These are phyloP conservation scores for Cetonia aurata DNA, from an alignment of 2,888 invertebrate species.

Conservation along the genomic window DNA sequence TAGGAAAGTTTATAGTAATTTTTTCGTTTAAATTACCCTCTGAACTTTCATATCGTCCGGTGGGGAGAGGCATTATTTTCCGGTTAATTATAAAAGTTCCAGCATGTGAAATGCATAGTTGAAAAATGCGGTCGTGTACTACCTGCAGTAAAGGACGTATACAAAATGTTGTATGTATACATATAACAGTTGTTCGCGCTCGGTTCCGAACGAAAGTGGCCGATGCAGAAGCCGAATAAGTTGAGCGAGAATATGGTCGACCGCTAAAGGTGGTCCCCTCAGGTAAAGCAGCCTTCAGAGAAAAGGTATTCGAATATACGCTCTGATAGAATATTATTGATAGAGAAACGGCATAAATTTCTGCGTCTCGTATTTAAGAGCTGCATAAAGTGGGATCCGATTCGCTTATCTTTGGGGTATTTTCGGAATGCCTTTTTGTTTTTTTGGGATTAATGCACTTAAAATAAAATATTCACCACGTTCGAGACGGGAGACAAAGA, in stretches of 20 bases:
- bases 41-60: conserved; percentile 15
- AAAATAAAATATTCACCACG: no score
- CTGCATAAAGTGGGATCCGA: no score
- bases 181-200: conserved; percentile 30
- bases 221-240: conserved; percentile 30
- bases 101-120: conserved; percentile 31
- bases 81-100: conserved; percentile 31
- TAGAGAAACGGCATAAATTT: conserved; percentile 15
- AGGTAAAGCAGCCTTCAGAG: conserved; percentile 34
- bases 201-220: conserved; percentile 15
- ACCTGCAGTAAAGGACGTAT: conserved; percentile 14
- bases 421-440: no score
- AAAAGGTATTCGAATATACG: conserved; percentile 18
- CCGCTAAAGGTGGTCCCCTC: conserved; percentile 25
- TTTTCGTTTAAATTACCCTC: conserved; percentile 10
- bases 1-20: neutral
- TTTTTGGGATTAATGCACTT: no score
- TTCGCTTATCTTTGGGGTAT: no score
- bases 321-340: conserved; percentile 34
- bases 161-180: neutral
- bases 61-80: neutral
- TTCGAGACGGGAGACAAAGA: no score
- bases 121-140: conserved; percentile 19
- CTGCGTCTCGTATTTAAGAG: no score
- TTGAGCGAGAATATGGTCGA: conserved; percentile 22